phyloP scores from a whole-genome alignment of 1,140 invertebrate species.

The Lasioglossum baleicum region DNA sequence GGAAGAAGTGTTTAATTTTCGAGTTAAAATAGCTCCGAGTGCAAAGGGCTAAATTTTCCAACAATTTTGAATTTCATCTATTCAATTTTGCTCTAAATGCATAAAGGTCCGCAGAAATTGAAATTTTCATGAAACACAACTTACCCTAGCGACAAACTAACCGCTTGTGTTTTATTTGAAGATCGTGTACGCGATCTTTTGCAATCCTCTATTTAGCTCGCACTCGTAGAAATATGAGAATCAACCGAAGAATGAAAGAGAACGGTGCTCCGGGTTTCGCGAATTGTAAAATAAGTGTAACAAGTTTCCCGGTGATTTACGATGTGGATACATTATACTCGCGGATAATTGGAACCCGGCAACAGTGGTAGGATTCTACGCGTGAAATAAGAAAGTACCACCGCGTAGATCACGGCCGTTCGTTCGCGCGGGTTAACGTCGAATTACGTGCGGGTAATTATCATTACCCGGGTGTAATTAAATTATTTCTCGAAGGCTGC shows the following conservation, averaged over 20 bases:
- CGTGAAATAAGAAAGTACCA: slow-evolving; percentile 33
- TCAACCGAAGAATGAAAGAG: not conserved
- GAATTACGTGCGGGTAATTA: slow-evolving; percentile 47
- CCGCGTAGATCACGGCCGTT: not conserved
- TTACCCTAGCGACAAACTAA: no score
- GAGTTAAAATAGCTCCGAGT: no score
- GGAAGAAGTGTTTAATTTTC: no score
- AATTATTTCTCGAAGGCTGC: slow-evolving; percentile 50
- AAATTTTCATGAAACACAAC: no score
- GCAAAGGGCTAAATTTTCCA: no score
- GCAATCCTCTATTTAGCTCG: no score
- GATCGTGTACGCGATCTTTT: no score
- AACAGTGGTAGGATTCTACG: not conserved
- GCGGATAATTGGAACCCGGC: slow-evolving; percentile 22
- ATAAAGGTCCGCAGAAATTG: no score
- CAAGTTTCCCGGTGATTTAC: slow-evolving; percentile 7
- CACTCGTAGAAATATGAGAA: not conserved
- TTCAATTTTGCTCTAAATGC: no score
- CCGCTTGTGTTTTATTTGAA: no score
- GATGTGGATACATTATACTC: not conserved
- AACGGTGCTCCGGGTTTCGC: not conserved
- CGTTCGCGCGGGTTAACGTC: slow-evolving; percentile 33
- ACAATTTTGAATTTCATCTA: no score
- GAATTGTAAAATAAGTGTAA: slow-evolving; percentile 14
- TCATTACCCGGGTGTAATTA: slow-evolving; percentile 56